Conservation (phyloP, 2,797 vertebrate genomes). For the Lepidocolaptes lacrymiger region DNA sequence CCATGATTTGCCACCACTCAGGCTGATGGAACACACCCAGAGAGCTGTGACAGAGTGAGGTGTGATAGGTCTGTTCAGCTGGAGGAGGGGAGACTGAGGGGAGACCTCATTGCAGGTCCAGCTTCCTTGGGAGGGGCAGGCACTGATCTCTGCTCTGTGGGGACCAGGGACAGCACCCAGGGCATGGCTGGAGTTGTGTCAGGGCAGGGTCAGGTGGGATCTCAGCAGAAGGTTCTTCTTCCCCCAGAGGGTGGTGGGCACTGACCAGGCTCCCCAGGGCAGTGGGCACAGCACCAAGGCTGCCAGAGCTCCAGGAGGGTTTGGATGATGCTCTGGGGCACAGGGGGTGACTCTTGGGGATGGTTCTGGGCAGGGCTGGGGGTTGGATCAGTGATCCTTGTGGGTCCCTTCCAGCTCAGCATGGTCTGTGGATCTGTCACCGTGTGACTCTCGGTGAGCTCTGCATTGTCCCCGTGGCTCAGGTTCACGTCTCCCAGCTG, state of each 20-base stretch:
- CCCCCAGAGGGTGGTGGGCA: neutral
- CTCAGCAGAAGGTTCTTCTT: neutral
- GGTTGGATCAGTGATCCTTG: neutral
- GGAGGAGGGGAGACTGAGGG: neutral
- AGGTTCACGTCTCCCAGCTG: neutral
- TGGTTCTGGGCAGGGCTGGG: neutral
- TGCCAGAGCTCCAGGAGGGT: neutral
- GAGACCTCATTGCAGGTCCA: neutral
- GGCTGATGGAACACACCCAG: neutral
- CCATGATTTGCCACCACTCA: neutral
- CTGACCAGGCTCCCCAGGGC: neutral
- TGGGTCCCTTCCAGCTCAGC: neutral
- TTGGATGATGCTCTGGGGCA: neutral
- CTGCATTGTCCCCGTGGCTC: neutral
- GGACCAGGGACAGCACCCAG: neutral
- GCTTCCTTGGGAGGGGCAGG: neutral
- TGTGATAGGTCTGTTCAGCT: neutral
- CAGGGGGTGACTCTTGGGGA: neutral
- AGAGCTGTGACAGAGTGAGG: neutral
- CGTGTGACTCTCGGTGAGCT: neutral
- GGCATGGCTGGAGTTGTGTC: neutral
- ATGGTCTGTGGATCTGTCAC: neutral
- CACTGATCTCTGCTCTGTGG: neutral
- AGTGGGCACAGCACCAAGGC: neutral
- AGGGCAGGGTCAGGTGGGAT: neutral